Base-by-base conservation (phyloP, 2,113 vertebrate genomes). In the Oncorhynchus gorbuscha region DNA sequence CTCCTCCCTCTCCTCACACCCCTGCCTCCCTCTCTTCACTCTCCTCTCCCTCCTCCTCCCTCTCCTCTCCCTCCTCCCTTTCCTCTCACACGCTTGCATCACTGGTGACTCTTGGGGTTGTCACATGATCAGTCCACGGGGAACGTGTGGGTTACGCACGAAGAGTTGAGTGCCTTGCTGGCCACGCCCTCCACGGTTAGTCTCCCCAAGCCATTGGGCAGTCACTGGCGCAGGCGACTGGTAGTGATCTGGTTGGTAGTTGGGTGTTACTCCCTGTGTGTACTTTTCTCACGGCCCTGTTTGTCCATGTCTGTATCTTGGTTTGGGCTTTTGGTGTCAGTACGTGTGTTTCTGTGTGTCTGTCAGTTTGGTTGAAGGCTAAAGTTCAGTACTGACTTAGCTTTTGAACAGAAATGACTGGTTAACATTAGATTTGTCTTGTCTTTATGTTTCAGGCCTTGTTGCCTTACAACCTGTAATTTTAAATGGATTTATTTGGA, bases 101-200 rank as follows among this genome's bases (percentile, higher is more conserved):
- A 91, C 89, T 91, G 92, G 93, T 75, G 90, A 76, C 82, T 84
- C 81, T 80, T 62, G 59, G 86, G 87, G 91, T 92, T 93, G 89
- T 94, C 92, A 91, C 84, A 76, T 84, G 88, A 82, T 93, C 94
- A 99, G 98, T 97, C 94, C 91, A 98, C 98, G 84, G 97, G n/a
- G 90, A 99, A 98, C 96, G 95, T 99, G 92, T 99, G 98, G 98
- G 92, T 99, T 94, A 99, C 98, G 62, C 98, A 99, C 64, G 98
- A 99, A 93, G 98, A 99, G 84, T 99, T 99, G 97, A 97, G 99
- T 93, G 97, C 92, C 89, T 95, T 99, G 90, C 91, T 97, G 77
- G 96, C 97, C 87, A 95, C 97, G 0, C 96, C 96, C 22, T 95
- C 94, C 87, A 99, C 96, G 98, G 98, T 99, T 93, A 99, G 98